Evolutionary conservation across 2,113 vertebrate species (phyloP), one percentile per base, ranked within the genome.

Genomic region (Cynoglossus semilaevis): DNA sequence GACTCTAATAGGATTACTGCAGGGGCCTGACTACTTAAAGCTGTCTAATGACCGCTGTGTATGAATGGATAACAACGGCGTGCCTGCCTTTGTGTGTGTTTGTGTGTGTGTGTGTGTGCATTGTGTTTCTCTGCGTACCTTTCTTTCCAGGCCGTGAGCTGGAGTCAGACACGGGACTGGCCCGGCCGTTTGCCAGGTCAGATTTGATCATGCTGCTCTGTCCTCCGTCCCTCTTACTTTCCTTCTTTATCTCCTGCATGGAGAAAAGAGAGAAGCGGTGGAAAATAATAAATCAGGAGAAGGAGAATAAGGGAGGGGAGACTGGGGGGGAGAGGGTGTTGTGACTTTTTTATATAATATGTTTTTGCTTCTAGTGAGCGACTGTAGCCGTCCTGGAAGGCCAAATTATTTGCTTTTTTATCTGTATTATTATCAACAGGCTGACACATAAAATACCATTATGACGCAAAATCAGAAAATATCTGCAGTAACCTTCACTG

Each of bases 211-310:
- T 55, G 50, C 61, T 54, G 0, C 38, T 35, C 52, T 86, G 89
- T 67, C 81, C 92, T 76, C 76, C 89, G 58, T 96, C 94, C 85
- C 96, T 93, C 91, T 95, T 97, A 73, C 86, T 83, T 41, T 96
- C 95, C 67, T 95, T 96, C 88, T 95, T 98, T 86, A 96, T 93
- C 89, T 97, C 95, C 96, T 98, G 51, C 29, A 50, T 17, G 50
- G 35, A 64, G 15, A 66, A 35, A 43, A 38, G 15, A 63, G 19
- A 58, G 52, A 45, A 15, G 6, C 12, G 16, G 8, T 43, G n/a
- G 34, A 43, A 50, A 18, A 15, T n/a, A 38, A 18, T 41, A 37
- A 15, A 15, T 46, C 9, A 11, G 1, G 3, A 15, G 50, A 17
- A 42, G 13, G 46, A 9, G 17, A 18, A 41, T 50, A 14, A 56